Percentiles rank a stretch among this genome's conserved stretches.
Conservation (phyloP, 2,113 vertebrate species). For the Sinocyclocheilus maitianheensis region DNA sequence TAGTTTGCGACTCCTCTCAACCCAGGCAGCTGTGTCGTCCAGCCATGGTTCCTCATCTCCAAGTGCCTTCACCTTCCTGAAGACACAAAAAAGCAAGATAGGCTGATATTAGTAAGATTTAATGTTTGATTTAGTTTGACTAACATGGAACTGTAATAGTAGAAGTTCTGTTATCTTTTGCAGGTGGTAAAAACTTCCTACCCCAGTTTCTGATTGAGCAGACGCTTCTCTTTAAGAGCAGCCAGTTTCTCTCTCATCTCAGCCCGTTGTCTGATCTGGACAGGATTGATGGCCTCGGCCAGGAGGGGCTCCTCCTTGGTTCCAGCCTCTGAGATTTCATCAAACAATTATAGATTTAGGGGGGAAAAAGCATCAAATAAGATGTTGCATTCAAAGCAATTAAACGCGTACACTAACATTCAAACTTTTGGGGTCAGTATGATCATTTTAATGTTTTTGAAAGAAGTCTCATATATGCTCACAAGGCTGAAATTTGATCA, state of each 20-base stretch:
- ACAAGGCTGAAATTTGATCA: not conserved
- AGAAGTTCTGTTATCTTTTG: too few species aligned
- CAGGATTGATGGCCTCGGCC: constrained; percentile 84
- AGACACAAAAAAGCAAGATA: not conserved
- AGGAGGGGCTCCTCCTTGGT: constrained; percentile 87
- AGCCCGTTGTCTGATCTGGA: constrained; percentile 77
- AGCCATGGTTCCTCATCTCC: constrained; percentile 89
- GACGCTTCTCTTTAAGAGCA: constrained; percentile 87
- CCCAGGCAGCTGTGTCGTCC: constrained; percentile 87
- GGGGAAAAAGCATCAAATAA: too few species aligned
- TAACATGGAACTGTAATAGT: not conserved
- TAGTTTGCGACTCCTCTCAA: constrained; percentile 83
- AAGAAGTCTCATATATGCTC: not conserved
- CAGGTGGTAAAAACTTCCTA: constrained; percentile 44
- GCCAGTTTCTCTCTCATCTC: constrained; percentile 88
- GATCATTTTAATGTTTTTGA: not conserved
- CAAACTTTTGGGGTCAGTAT: not conserved
- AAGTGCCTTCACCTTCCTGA: constrained; percentile 84
- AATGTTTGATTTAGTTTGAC: too few species aligned
- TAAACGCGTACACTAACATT: not conserved
- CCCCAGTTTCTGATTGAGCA: constrained; percentile 88
- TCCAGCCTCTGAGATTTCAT: constrained; percentile 74
- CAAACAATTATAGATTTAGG: too few species aligned
- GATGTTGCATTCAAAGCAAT: too few species aligned
- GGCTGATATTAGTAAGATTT: not conserved